Conservation (phyloP, 2,888 invertebrate genomes). For the Pollenia angustigena region DNA sequence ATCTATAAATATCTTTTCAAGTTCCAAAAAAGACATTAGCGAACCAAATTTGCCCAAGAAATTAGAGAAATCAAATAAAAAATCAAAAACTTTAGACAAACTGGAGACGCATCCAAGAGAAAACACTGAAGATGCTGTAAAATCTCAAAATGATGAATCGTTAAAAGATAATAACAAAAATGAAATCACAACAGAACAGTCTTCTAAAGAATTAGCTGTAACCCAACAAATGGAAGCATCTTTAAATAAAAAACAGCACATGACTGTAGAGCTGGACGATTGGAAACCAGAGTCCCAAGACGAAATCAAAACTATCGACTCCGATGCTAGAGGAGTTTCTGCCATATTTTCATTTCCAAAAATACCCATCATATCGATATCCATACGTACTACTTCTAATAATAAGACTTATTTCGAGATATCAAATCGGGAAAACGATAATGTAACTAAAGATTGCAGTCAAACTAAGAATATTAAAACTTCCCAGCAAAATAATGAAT, state of each 20-base stretch:
- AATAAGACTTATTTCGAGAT: constrained; percentile 63
- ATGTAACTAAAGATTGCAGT: background rate
- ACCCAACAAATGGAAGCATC: constrained; percentile 1
- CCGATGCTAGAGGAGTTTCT: constrained; percentile 38
- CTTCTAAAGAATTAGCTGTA: background rate
- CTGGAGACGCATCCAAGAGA: background rate
- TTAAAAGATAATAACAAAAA: background rate
- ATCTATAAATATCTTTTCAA: background rate
- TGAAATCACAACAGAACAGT: constrained; percentile 1
- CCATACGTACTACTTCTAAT: constrained; percentile 54
- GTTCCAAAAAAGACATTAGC: background rate
- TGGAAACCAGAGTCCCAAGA: constrained; percentile 21
- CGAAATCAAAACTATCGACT: constrained; percentile 26
- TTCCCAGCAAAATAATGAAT: background rate
- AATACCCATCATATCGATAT: constrained; percentile 64
- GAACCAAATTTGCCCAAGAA: background rate
- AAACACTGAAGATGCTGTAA: background rate
- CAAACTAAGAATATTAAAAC: background rate
- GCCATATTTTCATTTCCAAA: constrained; percentile 65
- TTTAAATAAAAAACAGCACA: constrained; percentile 40
- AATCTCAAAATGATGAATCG: background rate
- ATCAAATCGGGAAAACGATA: constrained; percentile 60
- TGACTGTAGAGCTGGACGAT: constrained; percentile 56
- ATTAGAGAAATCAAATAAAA: constrained; percentile 13
- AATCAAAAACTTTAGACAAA: background rate